Evolutionary conservation across 1,140 invertebrate genomes (phyloP).

Genomic region (Papilio helenus): DNA sequence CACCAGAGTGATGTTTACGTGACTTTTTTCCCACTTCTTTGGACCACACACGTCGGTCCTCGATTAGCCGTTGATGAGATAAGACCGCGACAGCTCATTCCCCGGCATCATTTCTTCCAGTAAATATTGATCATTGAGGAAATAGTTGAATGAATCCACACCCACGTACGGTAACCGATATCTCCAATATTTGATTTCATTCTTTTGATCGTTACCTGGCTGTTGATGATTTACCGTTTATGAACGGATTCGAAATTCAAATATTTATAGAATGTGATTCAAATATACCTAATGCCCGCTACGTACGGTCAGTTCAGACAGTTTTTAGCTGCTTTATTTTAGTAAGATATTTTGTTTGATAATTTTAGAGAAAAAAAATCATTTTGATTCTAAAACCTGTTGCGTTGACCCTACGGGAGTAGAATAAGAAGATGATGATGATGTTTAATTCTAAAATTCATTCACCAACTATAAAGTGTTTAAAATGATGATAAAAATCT

Average conservation of each 20-base stretch:
- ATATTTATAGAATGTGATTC: not conserved
- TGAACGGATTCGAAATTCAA: constrained; percentile 4
- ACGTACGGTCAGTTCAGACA: too few relatives aligned
- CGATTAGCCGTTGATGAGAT: constrained; percentile 50
- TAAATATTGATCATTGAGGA: constrained; percentile 2
- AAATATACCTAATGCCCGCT: not conserved
- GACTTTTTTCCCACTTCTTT: constrained; percentile 49
- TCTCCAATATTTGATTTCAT: constrained; percentile 21
- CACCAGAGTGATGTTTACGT: constrained; percentile 43
- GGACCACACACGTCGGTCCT: constrained; percentile 66
- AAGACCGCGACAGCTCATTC: not conserved
- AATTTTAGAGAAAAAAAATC: not conserved
- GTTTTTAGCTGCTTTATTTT: too few relatives aligned
- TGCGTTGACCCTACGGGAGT: too few relatives aligned
- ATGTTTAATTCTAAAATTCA: not conserved
- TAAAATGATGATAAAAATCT: not conserved
- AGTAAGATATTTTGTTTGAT: not conserved
- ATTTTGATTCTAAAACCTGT: too few relatives aligned
- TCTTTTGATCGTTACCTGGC: constrained; percentile 12
- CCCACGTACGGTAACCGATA: constrained; percentile 24
- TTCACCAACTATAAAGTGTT: not conserved
- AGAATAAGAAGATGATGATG: too few relatives aligned
- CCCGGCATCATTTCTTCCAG: constrained; percentile 15
- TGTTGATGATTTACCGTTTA: constrained; percentile 18
- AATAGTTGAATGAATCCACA: constrained; percentile 28